Base-by-base conservation (phyloP, 2,888 invertebrate genomes). In the Tribolium freemani region DNA sequence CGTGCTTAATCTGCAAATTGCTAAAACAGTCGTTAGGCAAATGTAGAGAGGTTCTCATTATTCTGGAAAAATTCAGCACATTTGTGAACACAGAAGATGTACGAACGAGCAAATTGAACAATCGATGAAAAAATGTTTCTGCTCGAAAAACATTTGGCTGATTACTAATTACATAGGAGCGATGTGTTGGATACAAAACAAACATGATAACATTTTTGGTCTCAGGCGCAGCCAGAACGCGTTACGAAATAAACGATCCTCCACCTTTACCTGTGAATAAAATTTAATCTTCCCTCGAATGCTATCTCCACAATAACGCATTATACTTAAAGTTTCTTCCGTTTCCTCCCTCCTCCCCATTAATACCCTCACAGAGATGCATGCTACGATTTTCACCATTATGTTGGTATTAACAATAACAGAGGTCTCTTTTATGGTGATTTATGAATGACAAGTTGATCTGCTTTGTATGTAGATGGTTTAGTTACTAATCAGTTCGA, bases 361-460 rank as follows among this genome's bases (percentile, higher is more conserved):
- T 38, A 38, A 38, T 38, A 38, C 38, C 38, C 38, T 38, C n/a
- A 9, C 1, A 38, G 8, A 1, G 6, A 38, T 38, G 38, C 38
- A 38, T n/a, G 6, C 38, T 3, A 9, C 38, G 38, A 38, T 38
- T 58, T 13, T 58, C 5, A 44, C 38, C 45, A 45, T 58, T 21
- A 44, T 45, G 26, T 8, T 21, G 44, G 46, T 26, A 60, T 13
- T 48, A 44, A 58, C 21, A 48, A 46, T 46, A 60, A 45, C 44
- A 46, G 58, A 46, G 20, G 21, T 9, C 9, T 60, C 46, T 20
- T 60, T 60, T 46, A 11, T 58, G 38, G 26, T 60, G 60, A 60
- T 60, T 60, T 60, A 60, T 60, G 46, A 60, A 10, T 48, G 60
- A 60, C 60, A 60, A 60, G 46, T 60, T 60, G 60, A 60, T 60